Evolutionary conservation across 2,888 invertebrate genomes (phyloP).

Genomic region (Carterocephalus palaemon): DNA sequence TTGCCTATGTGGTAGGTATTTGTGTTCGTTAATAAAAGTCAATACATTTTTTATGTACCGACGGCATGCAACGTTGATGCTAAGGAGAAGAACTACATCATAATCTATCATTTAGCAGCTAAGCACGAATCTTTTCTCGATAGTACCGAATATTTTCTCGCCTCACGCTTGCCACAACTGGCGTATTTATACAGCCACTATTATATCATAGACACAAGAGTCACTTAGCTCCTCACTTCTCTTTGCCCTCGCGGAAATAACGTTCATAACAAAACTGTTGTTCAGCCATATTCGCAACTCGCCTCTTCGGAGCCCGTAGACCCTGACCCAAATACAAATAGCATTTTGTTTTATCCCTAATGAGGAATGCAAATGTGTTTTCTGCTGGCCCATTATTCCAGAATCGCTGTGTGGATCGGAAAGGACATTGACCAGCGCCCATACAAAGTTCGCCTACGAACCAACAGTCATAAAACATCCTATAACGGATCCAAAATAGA

Average conservation of each 20-base stretch:
- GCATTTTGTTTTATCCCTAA: conserved; percentile 34
- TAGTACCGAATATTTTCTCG: no score
- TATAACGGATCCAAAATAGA: neutral
- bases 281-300: conserved; percentile 37
- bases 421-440: no score
- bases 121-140: no score
- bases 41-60: no score
- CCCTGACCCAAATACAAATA: conserved; percentile 49
- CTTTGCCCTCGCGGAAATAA: conserved; percentile 29
- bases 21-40: no score
- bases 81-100: no score
- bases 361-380: conserved; percentile 14
- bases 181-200: neutral
- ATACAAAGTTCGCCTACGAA: no score
- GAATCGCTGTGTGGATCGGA: conserved; percentile 9
- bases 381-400: conserved; percentile 6
- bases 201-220: conserved; percentile 35
- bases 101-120: no score
- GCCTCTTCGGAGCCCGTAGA: conserved; percentile 39
- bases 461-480: no score
- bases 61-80: no score
- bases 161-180: no score
- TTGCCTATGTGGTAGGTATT: no score
- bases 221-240: conserved; percentile 37
- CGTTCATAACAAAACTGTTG: conserved; percentile 42